phyloP scores from a whole-genome alignment of 2,888 invertebrate species.

The Pediacus dermestoides region DNA sequence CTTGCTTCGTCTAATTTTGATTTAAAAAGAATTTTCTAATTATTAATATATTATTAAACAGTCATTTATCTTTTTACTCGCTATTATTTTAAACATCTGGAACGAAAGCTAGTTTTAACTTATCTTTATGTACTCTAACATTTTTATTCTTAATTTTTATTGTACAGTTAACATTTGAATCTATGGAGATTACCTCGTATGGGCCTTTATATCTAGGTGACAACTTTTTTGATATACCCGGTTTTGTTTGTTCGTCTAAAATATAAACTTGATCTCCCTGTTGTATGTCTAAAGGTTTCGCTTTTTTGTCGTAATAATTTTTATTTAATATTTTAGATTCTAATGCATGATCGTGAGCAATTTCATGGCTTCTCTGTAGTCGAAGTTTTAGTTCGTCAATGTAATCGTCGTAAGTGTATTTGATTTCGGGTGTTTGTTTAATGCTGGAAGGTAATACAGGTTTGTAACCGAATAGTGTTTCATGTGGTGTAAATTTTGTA shows the following conservation, averaged over 20 bases:
- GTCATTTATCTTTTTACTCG: no score
- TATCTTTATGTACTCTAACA: conserved; percentile 19
- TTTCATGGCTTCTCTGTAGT: conserved; percentile 22
- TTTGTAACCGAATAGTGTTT: conserved; percentile 37
- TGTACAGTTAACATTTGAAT: conserved; percentile 16
- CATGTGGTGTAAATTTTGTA: conserved; percentile 37
- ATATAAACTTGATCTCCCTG: conserved; percentile 17
- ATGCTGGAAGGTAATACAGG: conserved; percentile 29
- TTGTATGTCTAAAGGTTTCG: conserved; percentile 12
- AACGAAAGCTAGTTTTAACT: conserved; percentile 21
- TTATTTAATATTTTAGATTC: conserved; percentile 27
- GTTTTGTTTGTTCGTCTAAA: conserved; percentile 12
- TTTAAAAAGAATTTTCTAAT: no score
- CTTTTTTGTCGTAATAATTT: conserved; percentile 26
- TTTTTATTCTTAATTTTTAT: conserved; percentile 17
- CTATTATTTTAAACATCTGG: no score
- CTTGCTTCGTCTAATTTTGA: no score
- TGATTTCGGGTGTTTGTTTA: conserved; percentile 30
- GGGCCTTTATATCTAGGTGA: conserved; percentile 17
- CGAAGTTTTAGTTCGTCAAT: conserved; percentile 27
- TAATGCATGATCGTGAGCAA: conserved; percentile 25
- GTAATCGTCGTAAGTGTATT: conserved; percentile 31
- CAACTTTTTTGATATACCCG: conserved; percentile 19
- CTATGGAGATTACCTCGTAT: conserved; percentile 15
- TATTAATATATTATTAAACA: no score